Conservation (phyloP, 2,888 invertebrate species). For the Rhorus exstirpatorius region DNA sequence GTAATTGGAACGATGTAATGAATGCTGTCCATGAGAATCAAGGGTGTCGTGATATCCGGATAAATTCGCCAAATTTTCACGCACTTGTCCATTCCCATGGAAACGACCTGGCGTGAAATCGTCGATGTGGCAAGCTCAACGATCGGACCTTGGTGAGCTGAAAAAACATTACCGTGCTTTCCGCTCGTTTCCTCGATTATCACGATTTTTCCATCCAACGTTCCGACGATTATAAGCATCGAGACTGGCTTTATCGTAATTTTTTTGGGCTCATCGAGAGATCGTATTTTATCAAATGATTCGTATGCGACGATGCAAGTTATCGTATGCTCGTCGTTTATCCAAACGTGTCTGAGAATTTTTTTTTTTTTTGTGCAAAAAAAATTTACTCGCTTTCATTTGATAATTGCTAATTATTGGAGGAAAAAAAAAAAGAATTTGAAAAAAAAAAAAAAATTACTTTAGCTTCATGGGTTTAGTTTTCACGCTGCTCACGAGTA, state of each 20-base stretch:
- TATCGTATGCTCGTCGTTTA: constrained; percentile 71
- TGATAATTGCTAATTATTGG: not conserved
- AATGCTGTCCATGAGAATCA: constrained; percentile 71
- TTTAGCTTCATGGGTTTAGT: constrained; percentile 73
- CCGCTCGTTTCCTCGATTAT: constrained; percentile 72
- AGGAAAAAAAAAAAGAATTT: not conserved
- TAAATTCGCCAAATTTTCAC: constrained; percentile 78
- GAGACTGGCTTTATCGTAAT: constrained; percentile 66
- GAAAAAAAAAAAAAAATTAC: constrained; percentile 58
- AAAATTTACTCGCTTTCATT: not conserved
- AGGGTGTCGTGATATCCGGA: constrained; percentile 69
- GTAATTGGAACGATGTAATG: constrained; percentile 73
- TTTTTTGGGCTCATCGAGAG: constrained; percentile 30
- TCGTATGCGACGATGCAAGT: constrained; percentile 75
- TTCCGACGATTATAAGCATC: constrained; percentile 74
- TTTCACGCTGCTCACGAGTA: constrained; percentile 71
- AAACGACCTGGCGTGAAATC: constrained; percentile 67
- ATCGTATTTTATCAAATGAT: constrained; percentile 53
- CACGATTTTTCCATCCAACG: constrained; percentile 72
- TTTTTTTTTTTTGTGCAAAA: not conserved
- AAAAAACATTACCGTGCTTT: constrained; percentile 64
- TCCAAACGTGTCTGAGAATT: constrained; percentile 72
- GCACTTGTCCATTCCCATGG: constrained; percentile 74
- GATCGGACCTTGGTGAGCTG: constrained; percentile 74
- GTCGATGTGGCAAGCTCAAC: constrained; percentile 69